Conservation (phyloP, 2,113 vertebrate genomes). For the Uria lomvia region DNA sequence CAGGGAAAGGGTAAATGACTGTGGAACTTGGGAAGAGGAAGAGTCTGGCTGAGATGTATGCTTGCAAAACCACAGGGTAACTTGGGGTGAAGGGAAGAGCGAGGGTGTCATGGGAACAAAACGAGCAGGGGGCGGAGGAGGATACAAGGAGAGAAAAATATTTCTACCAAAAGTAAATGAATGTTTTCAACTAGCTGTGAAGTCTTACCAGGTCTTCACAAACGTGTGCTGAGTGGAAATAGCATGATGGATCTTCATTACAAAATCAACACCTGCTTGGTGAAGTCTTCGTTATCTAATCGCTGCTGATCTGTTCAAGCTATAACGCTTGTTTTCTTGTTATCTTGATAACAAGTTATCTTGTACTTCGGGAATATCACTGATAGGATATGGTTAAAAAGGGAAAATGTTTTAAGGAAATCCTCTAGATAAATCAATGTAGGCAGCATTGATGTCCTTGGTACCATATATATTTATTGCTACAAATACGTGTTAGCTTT, state of each 20-base stretch:
- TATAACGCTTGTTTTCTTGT: background rate
- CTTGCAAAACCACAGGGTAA: background rate
- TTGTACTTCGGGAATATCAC: background rate
- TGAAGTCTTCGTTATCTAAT: background rate
- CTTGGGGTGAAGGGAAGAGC: background rate
- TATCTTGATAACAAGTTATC: background rate
- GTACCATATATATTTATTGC: background rate
- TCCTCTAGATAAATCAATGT: background rate
- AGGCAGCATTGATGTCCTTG: background rate
- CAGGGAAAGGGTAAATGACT: background rate
- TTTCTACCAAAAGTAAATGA: background rate
- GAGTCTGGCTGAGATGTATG: background rate
- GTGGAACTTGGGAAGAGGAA: background rate
- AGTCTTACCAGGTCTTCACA: background rate
- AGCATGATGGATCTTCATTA: background rate
- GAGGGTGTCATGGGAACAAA: background rate
- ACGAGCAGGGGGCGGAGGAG: fast-evolving
- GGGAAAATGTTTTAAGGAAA: background rate
- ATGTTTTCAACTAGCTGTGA: background rate
- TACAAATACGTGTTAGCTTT: background rate
- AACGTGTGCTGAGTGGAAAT: background rate
- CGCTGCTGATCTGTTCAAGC: background rate
- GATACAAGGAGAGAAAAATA: background rate
- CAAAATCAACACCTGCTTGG: background rate
- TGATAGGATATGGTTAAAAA: background rate